Evolutionary conservation across 2,113 vertebrate species (phyloP), one percentile per base, ranked within the genome.

Genomic region (Sylvicapra grimmia): DNA sequence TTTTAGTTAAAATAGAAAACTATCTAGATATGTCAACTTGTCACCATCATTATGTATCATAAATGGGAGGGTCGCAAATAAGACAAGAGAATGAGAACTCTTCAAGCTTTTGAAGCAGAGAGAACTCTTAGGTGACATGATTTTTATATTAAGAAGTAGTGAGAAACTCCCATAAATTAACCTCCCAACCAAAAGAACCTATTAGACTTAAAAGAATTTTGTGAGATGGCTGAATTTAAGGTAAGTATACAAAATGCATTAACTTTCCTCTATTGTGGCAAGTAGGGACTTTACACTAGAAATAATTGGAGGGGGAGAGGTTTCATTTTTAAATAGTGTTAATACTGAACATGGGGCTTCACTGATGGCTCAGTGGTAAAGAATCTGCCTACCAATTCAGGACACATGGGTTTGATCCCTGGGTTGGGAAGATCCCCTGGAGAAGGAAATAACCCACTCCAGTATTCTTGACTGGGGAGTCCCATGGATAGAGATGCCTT

Each of bases 1-100:
- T 59, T 92, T 61, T 87, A 56, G 29, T 96, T 94, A 90, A 95
- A 95, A 59, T 79, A 59, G 77, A 61, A 92, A 94, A 68, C 93
- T 85, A 61, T 6, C n/a, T 31, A 65, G 14, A 1, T 86, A 47
- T 83, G 19, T 56, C 51, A 54, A 9, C 25, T 92, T 84, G 53
- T 54, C 58, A 89, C 5, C n/a, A 23, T 93, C 91, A 54, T 85
- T 65, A 49, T 47, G 91, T 83, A 47, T 92, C 68, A 61, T 65
- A 86, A 72, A 31, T 91, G 53, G 19, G 88, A 5, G 0, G 91
- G 0, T 95, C 59, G 8, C 56, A 95, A 85, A 87, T 87, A 84
- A 44, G 8, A 92, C 29, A 82, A 77, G 21, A 90, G 44, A 94
- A 85, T 65, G 68, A 95, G 9, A 93, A 83, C n/a, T 72, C 86